Evolutionary conservation across 2,113 vertebrate species (phyloP), one percentile per base, ranked within the genome.

Genomic region (Otocyon megalotis): DNA sequence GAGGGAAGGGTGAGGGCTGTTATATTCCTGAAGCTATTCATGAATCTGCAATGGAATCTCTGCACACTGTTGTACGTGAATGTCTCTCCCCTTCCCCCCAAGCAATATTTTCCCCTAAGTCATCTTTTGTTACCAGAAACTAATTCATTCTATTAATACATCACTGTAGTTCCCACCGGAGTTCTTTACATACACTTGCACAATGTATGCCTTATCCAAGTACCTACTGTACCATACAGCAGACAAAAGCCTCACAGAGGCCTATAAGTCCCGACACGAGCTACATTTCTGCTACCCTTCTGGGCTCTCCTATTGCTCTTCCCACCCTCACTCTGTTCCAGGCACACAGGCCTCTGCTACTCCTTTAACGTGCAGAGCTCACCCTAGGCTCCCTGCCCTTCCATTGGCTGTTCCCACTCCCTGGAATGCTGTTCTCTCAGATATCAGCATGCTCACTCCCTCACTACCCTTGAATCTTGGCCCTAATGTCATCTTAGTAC

Each of bases 71-170:
- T 93, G 2, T 20, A 65, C 20, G 72, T 35, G 53, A 72, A 53
- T 13, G 53, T 56, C 19, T 67, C 50, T 74, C 20, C 2, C 11
- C 4, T 4, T 0, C 0, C 8, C 4, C 3, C 17, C 32, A 71
- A 71, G 28, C 72, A 11, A 54, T 37, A 30, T 5, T 26, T 87
- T 72, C 5, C 32, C 43, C 30, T 12, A 19, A 56, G 22, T 72
- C 58, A 74, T 15, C 28, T 26, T 72, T 58, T 26, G 35, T 85
- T 69, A 37, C 30, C n/a, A 67, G 91, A 88, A 43, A 71, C 53
- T 22, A 35, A 63, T 10, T 76, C 79, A 50, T 35, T 43, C 43
- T 19, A 84, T 20, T 30, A 43, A 5, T 50, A 48, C 2, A 50
- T 76, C 13, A 30, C 30, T 8, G 8, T 8, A 88, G 32, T 15